Percentiles rank a stretch among this genome's conserved stretches.
Evolutionary conservation across 1,140 invertebrate species (phyloP).

Genomic region (Littorina saxatilis): DNA sequence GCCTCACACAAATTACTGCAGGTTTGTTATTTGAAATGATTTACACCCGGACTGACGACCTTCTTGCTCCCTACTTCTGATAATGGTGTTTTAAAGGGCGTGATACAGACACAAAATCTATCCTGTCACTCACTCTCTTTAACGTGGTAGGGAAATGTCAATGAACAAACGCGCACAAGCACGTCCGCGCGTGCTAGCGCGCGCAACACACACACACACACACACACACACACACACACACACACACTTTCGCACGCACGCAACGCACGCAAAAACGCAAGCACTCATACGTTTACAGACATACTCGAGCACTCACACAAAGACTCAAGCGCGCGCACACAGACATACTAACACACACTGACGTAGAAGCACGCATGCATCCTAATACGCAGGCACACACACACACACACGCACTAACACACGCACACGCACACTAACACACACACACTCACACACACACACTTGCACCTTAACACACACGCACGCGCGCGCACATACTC

Average conservation of each 20-base stretch:
- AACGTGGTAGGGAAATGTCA: too few relatives aligned
- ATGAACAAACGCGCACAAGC: too few relatives aligned
- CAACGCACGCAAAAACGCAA: too few relatives aligned
- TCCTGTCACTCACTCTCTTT: too few relatives aligned
- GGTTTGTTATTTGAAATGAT: too few relatives aligned
- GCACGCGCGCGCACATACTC: neutral
- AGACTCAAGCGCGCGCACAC: conserved; percentile 30
- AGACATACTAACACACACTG: neutral
- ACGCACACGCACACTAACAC: neutral
- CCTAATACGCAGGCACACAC: neutral
- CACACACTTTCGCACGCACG: too few relatives aligned
- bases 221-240: conserved; percentile 25
- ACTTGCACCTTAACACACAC: neutral
- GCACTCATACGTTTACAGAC: neutral
- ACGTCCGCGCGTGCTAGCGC: too few relatives aligned
- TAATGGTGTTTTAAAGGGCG: too few relatives aligned
- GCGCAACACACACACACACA: neutral
- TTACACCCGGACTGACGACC: too few relatives aligned
- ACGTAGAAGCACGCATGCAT: neutral
- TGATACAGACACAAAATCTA: too few relatives aligned
- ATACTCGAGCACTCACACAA: conserved; percentile 33
- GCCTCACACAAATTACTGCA: too few relatives aligned
- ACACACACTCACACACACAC: neutral
- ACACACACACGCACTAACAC: conserved; percentile 6
- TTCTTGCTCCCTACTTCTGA: too few relatives aligned